A percentile compares a stretch with the other conserved stretches of the same genome.
phyloP scores from a whole-genome alignment of 2,113 vertebrate species.

The Coptodon bakossiorum region DNA sequence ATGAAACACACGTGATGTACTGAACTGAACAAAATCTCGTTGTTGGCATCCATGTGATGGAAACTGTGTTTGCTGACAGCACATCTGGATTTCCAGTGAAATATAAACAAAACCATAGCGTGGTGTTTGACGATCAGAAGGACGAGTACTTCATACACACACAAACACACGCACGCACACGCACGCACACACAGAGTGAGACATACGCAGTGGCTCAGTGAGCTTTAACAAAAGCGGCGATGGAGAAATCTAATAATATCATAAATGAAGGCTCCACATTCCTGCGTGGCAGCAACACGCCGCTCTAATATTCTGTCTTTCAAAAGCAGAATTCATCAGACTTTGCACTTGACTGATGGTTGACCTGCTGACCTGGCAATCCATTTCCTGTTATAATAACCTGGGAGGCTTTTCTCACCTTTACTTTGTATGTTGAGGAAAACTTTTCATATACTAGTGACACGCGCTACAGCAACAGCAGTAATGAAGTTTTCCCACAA shows the following conservation, averaged over 20 bases:
- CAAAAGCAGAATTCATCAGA: background rate
- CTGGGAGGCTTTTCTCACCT: background rate
- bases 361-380: background rate
- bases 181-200: too few relatives aligned
- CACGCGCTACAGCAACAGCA: background rate
- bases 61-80: background rate
- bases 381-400: background rate
- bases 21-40: background rate
- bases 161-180: accelerated
- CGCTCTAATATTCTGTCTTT: background rate
- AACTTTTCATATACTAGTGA: accelerated
- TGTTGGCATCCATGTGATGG: background rate
- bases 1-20: background rate
- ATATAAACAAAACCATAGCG: background rate
- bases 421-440: background rate
- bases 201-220: background rate
- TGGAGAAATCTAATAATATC: background rate
- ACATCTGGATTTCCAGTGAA: background rate
- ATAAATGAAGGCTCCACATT: background rate
- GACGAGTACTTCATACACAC: background rate
- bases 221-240: background rate
- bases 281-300: accelerated
- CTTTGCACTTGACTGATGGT: background rate
- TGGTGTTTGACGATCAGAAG: background rate
- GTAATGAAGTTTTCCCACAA: background rate